These are phyloP conservation scores for Aspidiotus destructor DNA, from an alignment of 2,888 invertebrate species.

Conservation along the genomic window DNA sequence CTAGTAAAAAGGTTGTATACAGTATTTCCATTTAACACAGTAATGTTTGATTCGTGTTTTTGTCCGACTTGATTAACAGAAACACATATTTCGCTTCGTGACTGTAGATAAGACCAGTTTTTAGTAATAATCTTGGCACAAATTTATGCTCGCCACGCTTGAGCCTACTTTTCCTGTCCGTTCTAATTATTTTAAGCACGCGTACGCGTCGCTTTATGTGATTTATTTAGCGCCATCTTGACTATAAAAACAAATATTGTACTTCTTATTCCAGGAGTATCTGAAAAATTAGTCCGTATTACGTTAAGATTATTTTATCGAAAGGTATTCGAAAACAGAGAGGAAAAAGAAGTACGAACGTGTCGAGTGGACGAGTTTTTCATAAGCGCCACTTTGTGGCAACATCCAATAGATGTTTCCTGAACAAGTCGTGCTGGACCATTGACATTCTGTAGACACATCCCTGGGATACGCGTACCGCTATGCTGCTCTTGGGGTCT, in stretches of 20 bases:
- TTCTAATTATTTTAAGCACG: slow-evolving; percentile 31
- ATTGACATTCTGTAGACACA: too few relatives aligned
- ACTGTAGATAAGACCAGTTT: slow-evolving; percentile 30
- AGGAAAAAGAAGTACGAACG: too few relatives aligned
- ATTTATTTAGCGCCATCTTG: slow-evolving; percentile 30
- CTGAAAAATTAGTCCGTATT: too few relatives aligned
- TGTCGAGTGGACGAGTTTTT: too few relatives aligned
- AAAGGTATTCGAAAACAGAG: too few relatives aligned
- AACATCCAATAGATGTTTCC: too few relatives aligned
- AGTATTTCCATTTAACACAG: slow-evolving; percentile 23
- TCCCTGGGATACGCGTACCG: too few relatives aligned
- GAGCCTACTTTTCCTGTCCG: slow-evolving; percentile 23
- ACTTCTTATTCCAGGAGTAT: too few relatives aligned
- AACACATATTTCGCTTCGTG: slow-evolving; percentile 32
- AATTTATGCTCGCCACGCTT: slow-evolving; percentile 19
- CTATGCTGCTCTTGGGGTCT: too few relatives aligned
- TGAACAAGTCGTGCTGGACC: too few relatives aligned
- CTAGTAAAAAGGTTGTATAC: slow-evolving; percentile 18
- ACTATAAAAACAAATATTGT: not conserved
- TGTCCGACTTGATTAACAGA: slow-evolving; percentile 29
- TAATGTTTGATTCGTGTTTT: slow-evolving; percentile 32
- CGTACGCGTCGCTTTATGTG: slow-evolving; percentile 28
- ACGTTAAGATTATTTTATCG: too few relatives aligned
- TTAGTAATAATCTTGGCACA: slow-evolving; percentile 20
- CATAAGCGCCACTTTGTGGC: too few relatives aligned